Conservation (phyloP, 1,140 invertebrate species). For the Eumaeus atala region DNA sequence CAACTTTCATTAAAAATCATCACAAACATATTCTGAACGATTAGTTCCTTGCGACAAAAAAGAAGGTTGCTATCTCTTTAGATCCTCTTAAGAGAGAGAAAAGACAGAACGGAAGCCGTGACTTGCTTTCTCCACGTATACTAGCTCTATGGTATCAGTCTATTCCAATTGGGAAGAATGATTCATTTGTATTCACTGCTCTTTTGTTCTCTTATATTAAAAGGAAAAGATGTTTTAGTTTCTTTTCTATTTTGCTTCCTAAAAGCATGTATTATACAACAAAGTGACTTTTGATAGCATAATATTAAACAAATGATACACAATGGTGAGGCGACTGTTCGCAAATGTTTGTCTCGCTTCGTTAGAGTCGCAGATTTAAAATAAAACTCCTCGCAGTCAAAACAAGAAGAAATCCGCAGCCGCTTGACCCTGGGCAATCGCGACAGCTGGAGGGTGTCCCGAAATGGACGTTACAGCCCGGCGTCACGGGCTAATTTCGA, state of each 20-base stretch:
- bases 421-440: conserved; percentile 37
- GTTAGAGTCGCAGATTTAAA: conserved; percentile 64
- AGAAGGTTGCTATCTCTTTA: no score
- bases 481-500: conserved; percentile 38
- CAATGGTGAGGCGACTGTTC: conserved; percentile 32
- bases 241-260: background rate
- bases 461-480: conserved; percentile 31
- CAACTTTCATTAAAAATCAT: no score
- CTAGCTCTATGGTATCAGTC: no score
- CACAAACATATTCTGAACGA: no score
- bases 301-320: conserved; percentile 34
- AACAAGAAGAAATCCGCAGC: conserved; percentile 56
- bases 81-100: no score
- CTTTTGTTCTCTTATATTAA: background rate
- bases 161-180: no score
- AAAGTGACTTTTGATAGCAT: conserved; percentile 27
- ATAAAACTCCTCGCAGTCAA: conserved; percentile 54
- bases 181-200: no score
- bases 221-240: background rate
- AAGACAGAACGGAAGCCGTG: no score
- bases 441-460: background rate
- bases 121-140: no score
- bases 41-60: no score
- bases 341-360: conserved; percentile 58
- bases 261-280: conserved; percentile 17